Percentiles rank a stretch among this genome's conserved stretches.
These are phyloP conservation scores for Cantharis nigra DNA, from an alignment of 2,888 invertebrate species.

Conservation along the genomic window DNA sequence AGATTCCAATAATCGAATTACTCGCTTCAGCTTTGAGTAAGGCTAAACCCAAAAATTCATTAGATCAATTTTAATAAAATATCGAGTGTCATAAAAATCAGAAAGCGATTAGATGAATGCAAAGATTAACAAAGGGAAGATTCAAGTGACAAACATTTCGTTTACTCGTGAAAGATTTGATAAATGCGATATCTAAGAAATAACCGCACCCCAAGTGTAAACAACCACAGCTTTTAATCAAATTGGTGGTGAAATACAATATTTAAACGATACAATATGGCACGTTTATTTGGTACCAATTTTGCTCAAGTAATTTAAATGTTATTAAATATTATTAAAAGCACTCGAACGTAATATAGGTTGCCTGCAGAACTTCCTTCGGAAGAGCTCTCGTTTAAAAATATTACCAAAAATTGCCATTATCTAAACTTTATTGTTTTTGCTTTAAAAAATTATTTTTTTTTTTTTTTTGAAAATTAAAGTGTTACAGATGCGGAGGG, in stretches of 20 bases:
- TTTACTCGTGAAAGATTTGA: conserved; percentile 8
- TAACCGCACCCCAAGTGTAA: conserved; percentile 2
- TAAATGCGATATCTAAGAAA: conserved; percentile 4
- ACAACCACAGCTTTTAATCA: conserved; percentile 1
- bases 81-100: not conserved
- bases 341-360: not conserved
- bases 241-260: conserved; percentile 2
- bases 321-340: not conserved
- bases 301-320: not conserved
- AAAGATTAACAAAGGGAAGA: conserved; percentile 8
- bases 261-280: not conserved
- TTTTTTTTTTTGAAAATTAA: too few species aligned
- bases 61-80: not conserved
- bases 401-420: not conserved
- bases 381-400: not conserved
- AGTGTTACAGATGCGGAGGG: not conserved
- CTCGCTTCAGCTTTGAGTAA: not conserved
- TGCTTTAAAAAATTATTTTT: too few species aligned
- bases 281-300: not conserved
- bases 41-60: not conserved
- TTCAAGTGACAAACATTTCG: conserved; percentile 6
- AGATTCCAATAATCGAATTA: not conserved
- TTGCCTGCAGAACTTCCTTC: not conserved
- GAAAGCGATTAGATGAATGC: conserved; percentile 1
- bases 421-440: not conserved